Evolutionary conservation across 2,888 invertebrate genomes (phyloP).

Genomic region (Carterocephalus palaemon): DNA sequence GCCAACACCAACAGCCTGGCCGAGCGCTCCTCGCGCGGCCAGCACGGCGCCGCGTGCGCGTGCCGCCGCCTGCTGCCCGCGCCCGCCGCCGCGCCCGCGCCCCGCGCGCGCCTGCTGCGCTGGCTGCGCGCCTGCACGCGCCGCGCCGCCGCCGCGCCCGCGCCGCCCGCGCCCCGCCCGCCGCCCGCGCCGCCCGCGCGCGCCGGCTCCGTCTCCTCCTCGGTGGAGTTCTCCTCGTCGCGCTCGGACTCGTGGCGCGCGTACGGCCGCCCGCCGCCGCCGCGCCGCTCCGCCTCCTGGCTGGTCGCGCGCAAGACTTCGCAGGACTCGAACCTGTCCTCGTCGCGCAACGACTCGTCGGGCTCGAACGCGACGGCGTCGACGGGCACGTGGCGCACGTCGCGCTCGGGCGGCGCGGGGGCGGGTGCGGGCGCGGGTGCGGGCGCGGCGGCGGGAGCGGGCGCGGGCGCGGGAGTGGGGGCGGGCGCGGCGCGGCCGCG

Average conservation of each 20-base stretch:
- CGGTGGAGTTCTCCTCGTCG: constrained; percentile 93
- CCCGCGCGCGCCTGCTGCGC: constrained; percentile 59
- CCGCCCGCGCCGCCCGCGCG: constrained; percentile 51
- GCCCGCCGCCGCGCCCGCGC: constrained; percentile 83
- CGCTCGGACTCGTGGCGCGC: constrained; percentile 80
- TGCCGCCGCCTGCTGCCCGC: constrained; percentile 85
- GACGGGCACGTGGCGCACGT: constrained; percentile 93
- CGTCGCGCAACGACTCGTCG: constrained; percentile 94
- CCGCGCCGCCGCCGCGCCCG: constrained; percentile 56
- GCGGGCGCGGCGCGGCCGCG: constrained; percentile 80
- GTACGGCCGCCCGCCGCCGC: constrained; percentile 90
- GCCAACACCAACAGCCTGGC: constrained; percentile 91
- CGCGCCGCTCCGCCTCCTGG: constrained; percentile 92
- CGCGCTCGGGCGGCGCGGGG: constrained; percentile 89
- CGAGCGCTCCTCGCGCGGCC: constrained; percentile 87
- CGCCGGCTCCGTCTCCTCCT: constrained; percentile 83
- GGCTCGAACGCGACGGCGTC: constrained; percentile 93
- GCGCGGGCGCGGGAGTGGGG: constrained; percentile 88
- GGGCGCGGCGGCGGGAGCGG: constrained; percentile 82
- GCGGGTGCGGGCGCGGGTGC: constrained; percentile 80
- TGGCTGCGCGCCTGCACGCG: constrained; percentile 66
- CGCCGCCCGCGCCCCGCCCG: constrained; percentile 40
- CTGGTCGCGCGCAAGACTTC: constrained; percentile 94
- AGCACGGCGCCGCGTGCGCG: constrained; percentile 77
- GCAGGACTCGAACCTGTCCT: constrained; percentile 94